Evolutionary conservation across 2,113 vertebrate genomes (phyloP).

Genomic region (Calypte anna): DNA sequence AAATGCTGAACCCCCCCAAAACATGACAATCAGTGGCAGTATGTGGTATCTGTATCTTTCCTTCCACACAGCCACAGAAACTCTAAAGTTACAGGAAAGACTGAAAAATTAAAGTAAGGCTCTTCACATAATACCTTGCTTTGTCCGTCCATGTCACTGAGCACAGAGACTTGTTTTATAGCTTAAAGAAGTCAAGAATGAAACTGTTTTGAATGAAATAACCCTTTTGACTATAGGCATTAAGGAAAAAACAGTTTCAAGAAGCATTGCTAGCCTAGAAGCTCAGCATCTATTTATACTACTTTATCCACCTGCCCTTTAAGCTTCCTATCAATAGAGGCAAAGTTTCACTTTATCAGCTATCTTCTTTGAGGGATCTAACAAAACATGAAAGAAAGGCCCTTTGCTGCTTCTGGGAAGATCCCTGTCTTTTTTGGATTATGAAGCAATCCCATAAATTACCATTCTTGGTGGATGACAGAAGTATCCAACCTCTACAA

Average conservation of each 20-base stretch:
- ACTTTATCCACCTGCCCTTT: conserved; percentile 5
- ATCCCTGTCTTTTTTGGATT: background rate
- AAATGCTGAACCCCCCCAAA: background rate
- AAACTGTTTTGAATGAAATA: background rate
- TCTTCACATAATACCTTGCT: background rate
- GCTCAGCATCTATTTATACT: background rate
- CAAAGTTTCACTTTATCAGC: background rate
- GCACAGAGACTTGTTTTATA: background rate
- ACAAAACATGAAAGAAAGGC: background rate
- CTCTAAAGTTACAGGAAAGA: background rate
- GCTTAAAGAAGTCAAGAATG: background rate
- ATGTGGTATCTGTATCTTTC: background rate
- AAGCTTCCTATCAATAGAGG: background rate
- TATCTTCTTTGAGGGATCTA: background rate
- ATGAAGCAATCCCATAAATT: background rate
- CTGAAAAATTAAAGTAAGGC: background rate
- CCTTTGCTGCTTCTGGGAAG: background rate
- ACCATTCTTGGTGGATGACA: background rate
- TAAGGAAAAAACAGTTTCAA: background rate
- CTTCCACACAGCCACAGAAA: background rate
- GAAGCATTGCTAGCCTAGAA: background rate
- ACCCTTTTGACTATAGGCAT: background rate
- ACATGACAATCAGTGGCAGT: background rate
- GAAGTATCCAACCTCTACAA: background rate
- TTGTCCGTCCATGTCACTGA: background rate